A percentile compares a stretch with the other conserved stretches of the same genome.
phyloP scores from a whole-genome alignment of 2,888 invertebrate species.

The Gastracanthus pulcherrimus region DNA sequence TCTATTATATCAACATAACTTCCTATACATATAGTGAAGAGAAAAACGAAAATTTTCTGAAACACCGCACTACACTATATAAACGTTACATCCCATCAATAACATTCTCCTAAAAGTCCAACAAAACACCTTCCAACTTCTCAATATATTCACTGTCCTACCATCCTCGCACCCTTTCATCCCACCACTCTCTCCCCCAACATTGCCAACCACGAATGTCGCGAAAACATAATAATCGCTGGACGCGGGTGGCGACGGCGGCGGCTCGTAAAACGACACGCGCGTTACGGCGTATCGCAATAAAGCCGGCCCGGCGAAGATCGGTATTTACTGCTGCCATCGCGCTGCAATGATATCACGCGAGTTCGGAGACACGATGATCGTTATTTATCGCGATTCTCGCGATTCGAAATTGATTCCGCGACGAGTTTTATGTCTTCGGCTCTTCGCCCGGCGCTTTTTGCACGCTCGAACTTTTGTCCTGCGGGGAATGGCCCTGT shows the following conservation, averaged over 20 bases:
- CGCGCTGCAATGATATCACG: neutral
- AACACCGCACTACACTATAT: no score
- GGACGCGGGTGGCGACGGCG: neutral
- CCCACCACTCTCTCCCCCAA: no score
- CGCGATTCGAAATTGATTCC: neutral
- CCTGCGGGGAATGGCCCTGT: no score
- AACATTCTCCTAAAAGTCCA: no score
- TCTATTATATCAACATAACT: no score
- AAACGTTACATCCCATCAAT: no score
- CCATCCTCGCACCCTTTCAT: no score
- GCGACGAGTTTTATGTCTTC: neutral
- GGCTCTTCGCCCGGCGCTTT: neutral
- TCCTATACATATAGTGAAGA: no score
- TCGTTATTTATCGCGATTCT: neutral
- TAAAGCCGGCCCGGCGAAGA: neutral
- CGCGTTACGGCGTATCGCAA: neutral
- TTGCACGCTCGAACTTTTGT: neutral
- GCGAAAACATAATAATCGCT: neutral
- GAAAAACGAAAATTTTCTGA: no score
- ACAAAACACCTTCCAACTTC: no score
- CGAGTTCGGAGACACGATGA: neutral
- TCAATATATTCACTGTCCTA: no score
- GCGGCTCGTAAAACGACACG: neutral
- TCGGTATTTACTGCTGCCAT: neutral
- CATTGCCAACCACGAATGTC: neutral